Evolutionary conservation across 2,888 invertebrate species (phyloP).

Genomic region (Netelia virgata): DNA sequence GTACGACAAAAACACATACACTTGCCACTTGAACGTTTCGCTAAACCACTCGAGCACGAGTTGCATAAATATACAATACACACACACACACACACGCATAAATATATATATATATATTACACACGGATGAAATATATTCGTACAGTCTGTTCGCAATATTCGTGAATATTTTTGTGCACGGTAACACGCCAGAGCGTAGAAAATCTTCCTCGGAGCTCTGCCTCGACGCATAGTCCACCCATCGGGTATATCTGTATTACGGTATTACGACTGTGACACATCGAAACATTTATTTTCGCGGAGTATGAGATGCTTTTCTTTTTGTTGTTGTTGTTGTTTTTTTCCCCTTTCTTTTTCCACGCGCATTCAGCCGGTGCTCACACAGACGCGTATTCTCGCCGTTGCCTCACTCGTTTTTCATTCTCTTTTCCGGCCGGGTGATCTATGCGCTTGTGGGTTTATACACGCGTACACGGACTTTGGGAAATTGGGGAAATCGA

Average conservation of each 20-base stretch:
- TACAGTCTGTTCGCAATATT: conserved; percentile 51
- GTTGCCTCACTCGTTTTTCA: conserved; percentile 33
- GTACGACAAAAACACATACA: conserved; percentile 16
- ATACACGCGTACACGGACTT: not conserved
- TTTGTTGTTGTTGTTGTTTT: not conserved
- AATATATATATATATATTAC: conserved; percentile 17
- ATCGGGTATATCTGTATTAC: conserved; percentile 14
- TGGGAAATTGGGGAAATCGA: conserved; percentile 22
- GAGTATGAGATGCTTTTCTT: conserved; percentile 14
- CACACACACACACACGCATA: conserved; percentile 39
- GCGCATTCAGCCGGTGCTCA: not conserved
- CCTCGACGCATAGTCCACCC: conserved; percentile 2
- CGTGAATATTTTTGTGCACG: conserved; percentile 70
- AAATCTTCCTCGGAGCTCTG: conserved; percentile 4
- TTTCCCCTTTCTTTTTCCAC: not conserved
- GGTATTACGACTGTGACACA: conserved; percentile 41
- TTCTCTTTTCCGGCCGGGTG: conserved; percentile 19
- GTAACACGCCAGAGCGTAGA: conserved; percentile 1
- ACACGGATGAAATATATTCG: conserved; percentile 47
- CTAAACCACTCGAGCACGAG: conserved; percentile 4
- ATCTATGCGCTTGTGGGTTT: not conserved
- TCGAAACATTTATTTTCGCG: conserved; percentile 49
- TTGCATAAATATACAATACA: conserved; percentile 23
- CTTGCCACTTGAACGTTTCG: conserved; percentile 39
- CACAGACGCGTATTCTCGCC: not conserved